Evolutionary conservation across 2,113 vertebrate genomes (phyloP), one percentile per base, ranked within the genome.

Genomic region (Protomyctophum bolini): DNA sequence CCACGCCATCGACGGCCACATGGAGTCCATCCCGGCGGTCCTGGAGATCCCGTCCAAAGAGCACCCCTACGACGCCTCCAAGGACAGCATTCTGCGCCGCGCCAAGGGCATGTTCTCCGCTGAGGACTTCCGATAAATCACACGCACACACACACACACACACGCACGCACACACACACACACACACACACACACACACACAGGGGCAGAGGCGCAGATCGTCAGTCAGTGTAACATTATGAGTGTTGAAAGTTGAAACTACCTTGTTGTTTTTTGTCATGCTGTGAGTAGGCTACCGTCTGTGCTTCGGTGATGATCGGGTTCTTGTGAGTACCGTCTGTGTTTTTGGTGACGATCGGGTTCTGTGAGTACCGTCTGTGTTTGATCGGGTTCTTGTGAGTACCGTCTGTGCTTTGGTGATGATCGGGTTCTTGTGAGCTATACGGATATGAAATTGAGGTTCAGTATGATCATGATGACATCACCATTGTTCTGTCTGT

Each of bases 41-140:
- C 84, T 98, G 79, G 97, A 98, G 91, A 98, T 98, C 75, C 97
- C 97, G 0, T 98, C 97, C 45, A 98, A 98, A 84, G 97, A 98
- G 77, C 97, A 98, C 68, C 97, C 97, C 0, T 98, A 98, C 2
- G 97, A 98, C 9, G 95, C 97, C 0, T 91, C 95, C 84, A 97
- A 98, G 91, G 97, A 98, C 92, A 98, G 96, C 68, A 97, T 98
- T 83, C 89, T 98, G 58, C 95, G 96, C 61, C 93, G 97, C 0
- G 97, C 97, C 84, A 94, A 92, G 86, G 96, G 96, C 87, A 96
- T 98, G 96, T 98, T 98, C 68, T 95, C 92, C 0, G 94, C 96
- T 0, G 97, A 98, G 0, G 97, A 98, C 85, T 93, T 98, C 88
- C 95, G 96, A 75, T 98, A 94, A 86, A 55, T 15, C 66, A 49